Conservation (phyloP, 2,888 invertebrate genomes). For the Agriopis aurantiaria region DNA sequence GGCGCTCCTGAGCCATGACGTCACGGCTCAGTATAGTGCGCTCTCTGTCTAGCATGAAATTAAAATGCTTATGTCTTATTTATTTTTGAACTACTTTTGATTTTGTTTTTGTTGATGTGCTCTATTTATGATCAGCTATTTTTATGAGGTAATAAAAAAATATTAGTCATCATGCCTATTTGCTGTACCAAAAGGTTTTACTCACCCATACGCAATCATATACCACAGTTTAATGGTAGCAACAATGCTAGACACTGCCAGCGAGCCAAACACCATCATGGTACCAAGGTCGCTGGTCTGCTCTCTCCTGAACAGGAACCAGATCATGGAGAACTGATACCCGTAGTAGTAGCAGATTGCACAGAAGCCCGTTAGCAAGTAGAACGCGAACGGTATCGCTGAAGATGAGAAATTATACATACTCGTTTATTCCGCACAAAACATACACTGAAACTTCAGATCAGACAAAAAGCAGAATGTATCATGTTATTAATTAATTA, state of each 20-base stretch:
- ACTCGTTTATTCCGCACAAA: neutral
- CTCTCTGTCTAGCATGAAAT: too few species aligned
- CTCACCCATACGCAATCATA: constrained; percentile 61
- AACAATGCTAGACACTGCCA: constrained; percentile 62
- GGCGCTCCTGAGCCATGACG: too few species aligned
- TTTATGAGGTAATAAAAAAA: too few species aligned
- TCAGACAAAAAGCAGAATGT: too few species aligned
- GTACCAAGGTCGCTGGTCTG: constrained; percentile 58
- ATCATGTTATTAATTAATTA: too few species aligned
- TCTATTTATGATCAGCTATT: too few species aligned
- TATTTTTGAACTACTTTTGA: too few species aligned
- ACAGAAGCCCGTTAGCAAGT: constrained; percentile 49
- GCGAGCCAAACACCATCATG: constrained; percentile 58
- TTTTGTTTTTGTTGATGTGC: too few species aligned
- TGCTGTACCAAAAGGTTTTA: too few species aligned
- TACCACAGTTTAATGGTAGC: constrained; percentile 60
- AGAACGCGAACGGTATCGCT: constrained; percentile 58
- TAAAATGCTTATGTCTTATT: too few species aligned
- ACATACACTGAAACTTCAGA: too few species aligned
- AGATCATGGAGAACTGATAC: constrained; percentile 62
- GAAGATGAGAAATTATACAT: constrained; percentile 23
- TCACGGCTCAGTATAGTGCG: too few species aligned
- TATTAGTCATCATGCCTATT: neutral
- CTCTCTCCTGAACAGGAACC: constrained; percentile 63
- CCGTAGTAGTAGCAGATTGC: constrained; percentile 59